Percentiles rank a stretch among this genome's conserved stretches.
Evolutionary conservation across 2,797 vertebrate genomes (phyloP).

Genomic region (Poeciliopsis paucimaculata): DNA sequence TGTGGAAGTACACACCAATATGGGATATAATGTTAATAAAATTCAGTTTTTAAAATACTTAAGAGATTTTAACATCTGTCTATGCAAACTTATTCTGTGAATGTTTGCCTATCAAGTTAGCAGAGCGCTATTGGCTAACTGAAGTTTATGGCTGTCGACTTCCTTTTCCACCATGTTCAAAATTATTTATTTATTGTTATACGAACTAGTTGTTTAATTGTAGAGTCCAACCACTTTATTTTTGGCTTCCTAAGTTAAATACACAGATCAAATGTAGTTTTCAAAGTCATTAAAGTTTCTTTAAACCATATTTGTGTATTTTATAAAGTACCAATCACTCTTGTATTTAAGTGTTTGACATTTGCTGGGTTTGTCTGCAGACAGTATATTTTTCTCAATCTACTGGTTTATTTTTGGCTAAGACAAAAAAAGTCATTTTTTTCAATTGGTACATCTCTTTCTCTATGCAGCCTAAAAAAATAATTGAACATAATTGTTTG

Average conservation of each 20-base stretch:
- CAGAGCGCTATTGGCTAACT: neutral
- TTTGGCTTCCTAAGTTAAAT: neutral
- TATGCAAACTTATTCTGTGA: neutral
- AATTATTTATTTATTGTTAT: neutral
- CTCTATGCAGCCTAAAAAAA: neutral
- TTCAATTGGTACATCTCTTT: neutral
- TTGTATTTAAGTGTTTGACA: neutral
- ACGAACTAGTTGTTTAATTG: neutral
- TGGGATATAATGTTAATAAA: neutral
- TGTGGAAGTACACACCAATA: neutral
- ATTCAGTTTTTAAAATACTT: neutral
- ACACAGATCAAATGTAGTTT: neutral
- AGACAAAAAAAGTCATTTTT: neutral
- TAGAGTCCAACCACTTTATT: neutral
- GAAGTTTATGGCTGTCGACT: neutral
- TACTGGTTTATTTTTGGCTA: neutral
- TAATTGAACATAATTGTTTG: neutral
- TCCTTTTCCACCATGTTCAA: neutral
- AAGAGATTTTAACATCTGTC: neutral
- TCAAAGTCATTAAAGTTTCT: neutral
- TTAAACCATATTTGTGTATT: neutral
- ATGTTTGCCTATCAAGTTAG: neutral
- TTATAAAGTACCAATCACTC: neutral
- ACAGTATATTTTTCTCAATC: neutral
- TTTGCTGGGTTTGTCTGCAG: neutral